Evolutionary conservation across 1,140 invertebrate species (phyloP).

Genomic region (Temnothorax longispinosus): DNA sequence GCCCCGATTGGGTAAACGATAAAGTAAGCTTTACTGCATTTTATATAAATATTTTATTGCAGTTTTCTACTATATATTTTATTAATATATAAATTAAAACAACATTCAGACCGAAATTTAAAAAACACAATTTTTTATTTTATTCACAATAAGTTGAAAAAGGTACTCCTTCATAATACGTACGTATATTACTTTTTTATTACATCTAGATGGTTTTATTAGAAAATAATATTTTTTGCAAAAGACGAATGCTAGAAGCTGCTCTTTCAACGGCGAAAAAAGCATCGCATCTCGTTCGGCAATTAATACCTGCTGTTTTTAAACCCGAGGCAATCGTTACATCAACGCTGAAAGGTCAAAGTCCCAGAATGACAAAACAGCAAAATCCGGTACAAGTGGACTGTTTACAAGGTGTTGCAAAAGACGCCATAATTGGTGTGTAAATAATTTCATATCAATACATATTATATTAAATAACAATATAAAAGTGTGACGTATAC

Average conservation of each 20-base stretch:
- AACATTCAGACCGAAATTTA: not conserved
- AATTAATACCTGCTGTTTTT: constrained; percentile 20
- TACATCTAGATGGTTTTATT: constrained; percentile 7
- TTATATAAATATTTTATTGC: not conserved
- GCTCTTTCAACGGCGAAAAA: constrained; percentile 10
- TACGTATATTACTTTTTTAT: not conserved
- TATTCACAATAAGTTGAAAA: not conserved
- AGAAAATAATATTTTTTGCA: not conserved
- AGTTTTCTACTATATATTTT: not conserved
- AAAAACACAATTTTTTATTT: not conserved
- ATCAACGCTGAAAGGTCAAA: constrained; percentile 5
- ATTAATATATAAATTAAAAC: not conserved
- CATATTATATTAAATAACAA: not conserved
- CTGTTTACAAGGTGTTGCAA: not conserved
- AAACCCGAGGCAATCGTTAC: not conserved
- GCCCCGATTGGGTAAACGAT: not conserved
- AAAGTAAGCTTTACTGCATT: constrained; percentile 5
- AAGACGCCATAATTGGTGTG: not conserved
- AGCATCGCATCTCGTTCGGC: not conserved
- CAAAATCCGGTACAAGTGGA: constrained; percentile 1
- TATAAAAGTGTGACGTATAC: not conserved
- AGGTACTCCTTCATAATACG: not conserved
- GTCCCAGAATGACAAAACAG: not conserved
- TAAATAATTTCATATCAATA: constrained; percentile 8
- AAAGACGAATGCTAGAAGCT: constrained; percentile 5